Evolutionary conservation across 35 echinoderm and acorn worm species (phyloP).

Genomic region (Lytechinus pictus): DNA sequence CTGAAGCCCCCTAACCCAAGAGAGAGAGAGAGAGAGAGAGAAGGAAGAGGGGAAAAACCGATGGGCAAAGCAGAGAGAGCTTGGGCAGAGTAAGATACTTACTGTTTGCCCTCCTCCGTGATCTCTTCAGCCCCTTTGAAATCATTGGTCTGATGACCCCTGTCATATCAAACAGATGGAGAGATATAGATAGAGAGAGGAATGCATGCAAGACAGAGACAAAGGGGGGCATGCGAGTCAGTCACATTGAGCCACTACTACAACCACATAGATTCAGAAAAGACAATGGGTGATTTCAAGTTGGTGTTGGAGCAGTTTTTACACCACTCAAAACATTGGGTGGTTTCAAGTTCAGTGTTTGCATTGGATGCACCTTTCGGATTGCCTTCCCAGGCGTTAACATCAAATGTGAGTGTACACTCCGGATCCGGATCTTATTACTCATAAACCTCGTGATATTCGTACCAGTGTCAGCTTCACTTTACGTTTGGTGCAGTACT

Average conservation of each 20-base stretch:
- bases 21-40: not conserved
- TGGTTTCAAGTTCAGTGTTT: too few species aligned
- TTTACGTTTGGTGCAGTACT: too few species aligned
- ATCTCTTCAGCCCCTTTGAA: slow-evolving; percentile 59
- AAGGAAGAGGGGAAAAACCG: not conserved
- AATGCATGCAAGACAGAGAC: slow-evolving; percentile 53
- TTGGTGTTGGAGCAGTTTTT: too few species aligned
- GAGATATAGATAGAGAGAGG: not conserved
- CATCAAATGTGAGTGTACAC: too few species aligned
- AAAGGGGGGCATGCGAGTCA: slow-evolving; percentile 37
- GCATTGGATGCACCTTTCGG: too few species aligned
- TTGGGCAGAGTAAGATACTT: slow-evolving; percentile 53
- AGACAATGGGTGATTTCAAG: not conserved
- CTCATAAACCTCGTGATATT: too few species aligned
- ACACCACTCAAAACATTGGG: too few species aligned
- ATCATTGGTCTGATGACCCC: slow-evolving; percentile 82
- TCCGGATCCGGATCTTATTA: too few species aligned
- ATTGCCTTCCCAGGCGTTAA: too few species aligned
- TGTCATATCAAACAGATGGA: slow-evolving; percentile 26
- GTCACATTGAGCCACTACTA: slow-evolving; percentile 1
- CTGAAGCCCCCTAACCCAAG: too few species aligned
- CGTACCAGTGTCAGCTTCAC: too few species aligned
- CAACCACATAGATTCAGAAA: not conserved
- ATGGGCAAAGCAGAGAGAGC: not conserved
- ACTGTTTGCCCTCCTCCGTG: slow-evolving; percentile 69